A percentile compares a stretch with the other conserved stretches of the same genome.
These are phyloP conservation scores for Anodontia alba DNA, from an alignment of 2,888 invertebrate genomes.

Conservation along the genomic window DNA sequence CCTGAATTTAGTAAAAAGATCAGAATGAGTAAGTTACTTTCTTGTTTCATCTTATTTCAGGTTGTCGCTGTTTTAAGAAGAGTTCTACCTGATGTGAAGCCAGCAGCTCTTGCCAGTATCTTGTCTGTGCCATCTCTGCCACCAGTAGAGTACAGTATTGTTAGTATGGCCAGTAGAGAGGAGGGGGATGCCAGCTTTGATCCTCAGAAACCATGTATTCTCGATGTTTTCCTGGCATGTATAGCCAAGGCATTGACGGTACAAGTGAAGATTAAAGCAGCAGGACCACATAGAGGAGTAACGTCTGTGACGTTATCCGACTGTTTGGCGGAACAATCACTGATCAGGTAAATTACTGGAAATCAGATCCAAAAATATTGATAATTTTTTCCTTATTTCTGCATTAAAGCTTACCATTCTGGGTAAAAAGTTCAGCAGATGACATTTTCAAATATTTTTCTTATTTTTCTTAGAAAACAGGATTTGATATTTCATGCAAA, in stretches of 20 bases:
- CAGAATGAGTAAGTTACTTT: too few relatives aligned
- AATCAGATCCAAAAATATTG: too few relatives aligned
- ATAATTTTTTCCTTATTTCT: too few relatives aligned
- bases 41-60: too few relatives aligned
- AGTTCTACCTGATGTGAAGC: slow-evolving; percentile 95
- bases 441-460: too few relatives aligned
- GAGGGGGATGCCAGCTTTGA: slow-evolving; percentile 78
- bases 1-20: too few relatives aligned
- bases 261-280: slow-evolving; percentile 93
- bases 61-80: slow-evolving; percentile 94
- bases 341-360: slow-evolving; percentile 57
- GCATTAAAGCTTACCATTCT: too few relatives aligned
- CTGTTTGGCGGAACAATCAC: slow-evolving; percentile 64
- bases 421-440: too few relatives aligned
- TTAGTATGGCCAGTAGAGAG: slow-evolving; percentile 85
- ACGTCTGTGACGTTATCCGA: slow-evolving; percentile 88
- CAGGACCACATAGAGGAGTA: slow-evolving; percentile 83
- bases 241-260: slow-evolving; percentile 96
- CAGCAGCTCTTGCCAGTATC: slow-evolving; percentile 92
- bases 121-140: slow-evolving; percentile 90
- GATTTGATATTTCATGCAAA: too few relatives aligned
- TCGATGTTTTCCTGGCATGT: slow-evolving; percentile 95
- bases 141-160: slow-evolving; percentile 91
- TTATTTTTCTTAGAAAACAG: too few relatives aligned
- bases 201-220: slow-evolving; percentile 88